Percentiles rank a stretch among this genome's conserved stretches.
Conservation (phyloP, 2,797 vertebrate species). For the Crax fasciolata region DNA sequence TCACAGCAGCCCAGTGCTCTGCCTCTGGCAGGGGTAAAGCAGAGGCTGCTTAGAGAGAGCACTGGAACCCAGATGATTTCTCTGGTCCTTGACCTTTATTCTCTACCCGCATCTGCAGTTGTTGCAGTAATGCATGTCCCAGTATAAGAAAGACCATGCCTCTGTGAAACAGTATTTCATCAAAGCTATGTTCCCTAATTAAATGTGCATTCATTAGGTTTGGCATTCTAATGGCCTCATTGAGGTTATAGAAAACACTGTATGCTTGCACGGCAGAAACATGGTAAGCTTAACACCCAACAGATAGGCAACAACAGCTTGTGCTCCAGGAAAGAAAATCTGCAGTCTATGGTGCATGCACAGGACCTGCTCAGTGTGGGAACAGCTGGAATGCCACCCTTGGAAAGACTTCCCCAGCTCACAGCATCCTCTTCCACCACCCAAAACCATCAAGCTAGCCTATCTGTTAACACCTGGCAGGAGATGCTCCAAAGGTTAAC, state of each 20-base stretch:
- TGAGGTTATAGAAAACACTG: not conserved
- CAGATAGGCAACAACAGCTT: not conserved
- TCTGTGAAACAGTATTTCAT: not conserved
- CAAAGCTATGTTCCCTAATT: not conserved
- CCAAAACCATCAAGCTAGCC: not conserved
- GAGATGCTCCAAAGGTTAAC: not conserved
- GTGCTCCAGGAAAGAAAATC: not conserved
- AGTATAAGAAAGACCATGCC: not conserved
- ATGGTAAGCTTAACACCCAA: not conserved
- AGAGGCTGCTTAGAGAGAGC: not conserved
- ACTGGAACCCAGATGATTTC: accelerated
- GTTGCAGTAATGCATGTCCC: no score
- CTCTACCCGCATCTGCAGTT: not conserved
- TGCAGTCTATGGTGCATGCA: not conserved
- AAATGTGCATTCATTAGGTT: not conserved
- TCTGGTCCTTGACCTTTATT: not conserved
- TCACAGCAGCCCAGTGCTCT: not conserved
- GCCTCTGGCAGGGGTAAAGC: not conserved
- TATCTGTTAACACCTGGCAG: not conserved
- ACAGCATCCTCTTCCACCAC: not conserved
- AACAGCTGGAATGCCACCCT: not conserved
- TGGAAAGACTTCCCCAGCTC: not conserved
- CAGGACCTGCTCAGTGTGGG: not conserved
- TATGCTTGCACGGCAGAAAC: not conserved
- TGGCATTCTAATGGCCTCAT: not conserved